A percentile compares a stretch with the other conserved stretches of the same genome.
Conservation (phyloP, 1,140 invertebrate species). For the Tachypleus tridentatus region DNA sequence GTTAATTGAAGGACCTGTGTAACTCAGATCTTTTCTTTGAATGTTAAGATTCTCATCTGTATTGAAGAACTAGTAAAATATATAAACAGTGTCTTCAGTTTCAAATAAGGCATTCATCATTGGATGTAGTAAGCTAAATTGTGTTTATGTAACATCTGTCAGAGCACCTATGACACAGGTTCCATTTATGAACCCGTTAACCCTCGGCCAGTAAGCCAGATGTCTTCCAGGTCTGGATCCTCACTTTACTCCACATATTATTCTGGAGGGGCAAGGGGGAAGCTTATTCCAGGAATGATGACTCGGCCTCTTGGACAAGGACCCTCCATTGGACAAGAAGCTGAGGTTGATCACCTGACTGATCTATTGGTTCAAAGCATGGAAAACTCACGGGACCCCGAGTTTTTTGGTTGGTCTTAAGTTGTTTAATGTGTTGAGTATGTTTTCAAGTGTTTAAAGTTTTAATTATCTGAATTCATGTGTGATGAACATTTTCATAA, state of each 20-base stretch:
- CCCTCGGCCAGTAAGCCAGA: conserved; percentile 55
- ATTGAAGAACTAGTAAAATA: too few species aligned
- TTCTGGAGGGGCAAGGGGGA: conserved; percentile 32
- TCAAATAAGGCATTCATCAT: too few species aligned
- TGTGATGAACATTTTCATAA: neutral
- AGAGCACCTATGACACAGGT: conserved; percentile 59
- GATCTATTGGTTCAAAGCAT: conserved; percentile 72
- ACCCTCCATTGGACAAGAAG: conserved; percentile 43
- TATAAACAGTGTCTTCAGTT: too few species aligned
- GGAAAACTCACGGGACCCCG: conserved; percentile 54
- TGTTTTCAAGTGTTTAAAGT: neutral
- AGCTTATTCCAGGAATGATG: conserved; percentile 17
- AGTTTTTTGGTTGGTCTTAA: conserved; percentile 49
- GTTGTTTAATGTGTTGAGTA: conserved; percentile 1
- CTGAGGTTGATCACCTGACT: conserved; percentile 56
- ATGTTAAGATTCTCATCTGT: too few species aligned
- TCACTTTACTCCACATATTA: conserved; percentile 45
- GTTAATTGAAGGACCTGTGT: too few species aligned
- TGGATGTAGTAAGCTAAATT: too few species aligned
- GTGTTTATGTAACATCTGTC: conserved; percentile 2
- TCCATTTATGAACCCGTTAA: conserved; percentile 84
- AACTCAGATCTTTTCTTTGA: too few species aligned
- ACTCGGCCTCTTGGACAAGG: conserved; percentile 15
- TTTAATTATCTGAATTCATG: conserved; percentile 3
- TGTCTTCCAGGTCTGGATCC: conserved; percentile 53